Conservation (phyloP, 1,140 invertebrate genomes). For the Hycleus cichorii region DNA sequence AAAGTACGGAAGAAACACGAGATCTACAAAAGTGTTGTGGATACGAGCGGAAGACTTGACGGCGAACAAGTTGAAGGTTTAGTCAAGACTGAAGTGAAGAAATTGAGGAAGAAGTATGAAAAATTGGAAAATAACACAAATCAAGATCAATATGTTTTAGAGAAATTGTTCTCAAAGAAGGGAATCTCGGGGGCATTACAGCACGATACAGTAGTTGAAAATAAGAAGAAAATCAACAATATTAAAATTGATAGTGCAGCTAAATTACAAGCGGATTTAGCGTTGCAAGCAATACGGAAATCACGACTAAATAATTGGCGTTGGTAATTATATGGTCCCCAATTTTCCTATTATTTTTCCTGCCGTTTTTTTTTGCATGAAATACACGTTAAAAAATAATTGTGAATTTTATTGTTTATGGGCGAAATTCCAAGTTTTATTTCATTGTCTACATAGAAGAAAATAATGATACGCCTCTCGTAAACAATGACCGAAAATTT, state of each 20-base stretch:
- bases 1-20: slow-evolving; percentile 32
- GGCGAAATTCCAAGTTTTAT: no score
- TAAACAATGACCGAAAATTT: no score
- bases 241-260: slow-evolving; percentile 46
- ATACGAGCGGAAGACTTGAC: slow-evolving; percentile 33
- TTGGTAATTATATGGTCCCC: slow-evolving; percentile 23
- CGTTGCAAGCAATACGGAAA: slow-evolving; percentile 48
- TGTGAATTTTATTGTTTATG: no score
- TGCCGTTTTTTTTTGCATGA: neutral
- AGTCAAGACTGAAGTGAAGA: slow-evolving; percentile 34
- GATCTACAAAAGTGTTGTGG: slow-evolving; percentile 34
- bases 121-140: slow-evolving; percentile 7
- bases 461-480: neutral
- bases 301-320: slow-evolving; percentile 43
- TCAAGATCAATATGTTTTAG: slow-evolving; percentile 51
- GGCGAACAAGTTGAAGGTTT: slow-evolving; percentile 37
- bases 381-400: no score
- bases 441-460: neutral
- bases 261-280: slow-evolving; percentile 43
- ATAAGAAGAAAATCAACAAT: slow-evolving; percentile 40
- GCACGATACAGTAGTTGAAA: slow-evolving; percentile 50
- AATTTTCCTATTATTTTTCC: neutral
- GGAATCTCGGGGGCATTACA: slow-evolving; percentile 48
- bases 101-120: slow-evolving; percentile 12
- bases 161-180: slow-evolving; percentile 50